phyloP scores from a whole-genome alignment of 1,140 invertebrate genomes.

The Pollicipes pollicipes region DNA sequence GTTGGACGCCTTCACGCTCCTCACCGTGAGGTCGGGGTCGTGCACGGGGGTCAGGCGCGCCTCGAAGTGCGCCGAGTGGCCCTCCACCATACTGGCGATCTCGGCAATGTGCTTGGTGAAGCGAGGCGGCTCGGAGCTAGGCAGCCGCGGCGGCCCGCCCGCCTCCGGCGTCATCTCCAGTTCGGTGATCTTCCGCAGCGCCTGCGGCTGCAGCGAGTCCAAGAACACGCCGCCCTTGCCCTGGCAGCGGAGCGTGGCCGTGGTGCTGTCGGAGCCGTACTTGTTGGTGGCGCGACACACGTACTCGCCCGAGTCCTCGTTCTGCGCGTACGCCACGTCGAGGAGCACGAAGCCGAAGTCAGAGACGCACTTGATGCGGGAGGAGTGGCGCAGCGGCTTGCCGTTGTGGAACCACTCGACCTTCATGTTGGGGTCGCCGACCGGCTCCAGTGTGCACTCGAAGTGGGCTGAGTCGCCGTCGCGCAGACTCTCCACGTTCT shows the following conservation, averaged over 20 bases:
- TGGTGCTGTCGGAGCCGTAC: constrained; percentile 69
- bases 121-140: constrained; percentile 45
- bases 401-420: constrained; percentile 94
- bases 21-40: constrained; percentile 60
- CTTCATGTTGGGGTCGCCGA: constrained; percentile 77
- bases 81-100: constrained; percentile 65
- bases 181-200: constrained; percentile 70
- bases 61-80: constrained; percentile 86
- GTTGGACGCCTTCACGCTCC: too few species aligned
- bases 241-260: constrained; percentile 58
- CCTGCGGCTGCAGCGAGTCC: constrained; percentile 86
- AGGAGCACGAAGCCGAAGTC: constrained; percentile 92
- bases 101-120: constrained; percentile 74
- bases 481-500: constrained; percentile 64
- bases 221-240: constrained; percentile 76
- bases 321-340: constrained; percentile 84
- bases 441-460: constrained; percentile 75
- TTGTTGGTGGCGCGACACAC: constrained; percentile 75
- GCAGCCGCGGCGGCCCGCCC: background rate
- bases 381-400: constrained; percentile 64
- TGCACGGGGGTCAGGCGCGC: constrained; percentile 66
- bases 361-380: constrained; percentile 79
- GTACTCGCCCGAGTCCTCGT: constrained; percentile 83
- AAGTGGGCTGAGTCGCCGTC: constrained; percentile 84
- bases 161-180: constrained; percentile 51